Conservation (phyloP, 2,113 vertebrate genomes). For the Oreotragus oreotragus region DNA sequence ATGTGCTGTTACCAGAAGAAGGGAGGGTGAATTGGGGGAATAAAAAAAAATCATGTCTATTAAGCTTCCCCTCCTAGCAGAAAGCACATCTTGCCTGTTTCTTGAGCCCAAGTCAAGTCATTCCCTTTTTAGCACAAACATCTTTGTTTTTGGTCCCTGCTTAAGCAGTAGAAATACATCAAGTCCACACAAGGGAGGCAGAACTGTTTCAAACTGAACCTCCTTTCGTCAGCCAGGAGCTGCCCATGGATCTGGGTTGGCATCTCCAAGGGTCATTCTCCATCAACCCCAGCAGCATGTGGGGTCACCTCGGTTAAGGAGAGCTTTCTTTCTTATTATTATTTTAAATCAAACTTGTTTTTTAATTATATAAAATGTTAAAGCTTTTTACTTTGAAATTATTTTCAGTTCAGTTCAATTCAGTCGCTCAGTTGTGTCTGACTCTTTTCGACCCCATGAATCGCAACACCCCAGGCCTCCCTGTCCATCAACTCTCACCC, state of each 20-base stretch:
- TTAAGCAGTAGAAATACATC: neutral
- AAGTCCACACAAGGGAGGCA: neutral
- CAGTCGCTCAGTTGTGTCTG: too few relatives aligned
- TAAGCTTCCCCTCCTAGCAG: neutral
- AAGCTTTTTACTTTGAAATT: neutral
- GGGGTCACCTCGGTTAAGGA: neutral
- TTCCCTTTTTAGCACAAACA: neutral
- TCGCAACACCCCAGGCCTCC: too few relatives aligned
- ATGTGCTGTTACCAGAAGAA: neutral
- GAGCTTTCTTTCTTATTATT: neutral
- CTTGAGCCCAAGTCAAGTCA: neutral
- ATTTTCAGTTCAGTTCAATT: neutral
- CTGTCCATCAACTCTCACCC: neutral
- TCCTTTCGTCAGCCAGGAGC: neutral
- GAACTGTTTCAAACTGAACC: neutral
- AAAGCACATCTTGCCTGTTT: neutral
- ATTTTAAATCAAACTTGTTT: neutral
- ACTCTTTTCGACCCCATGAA: too few relatives aligned
- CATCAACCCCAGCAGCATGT: fast-evolving
- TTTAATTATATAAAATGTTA: neutral
- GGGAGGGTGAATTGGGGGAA: neutral
- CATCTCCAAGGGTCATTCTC: neutral
- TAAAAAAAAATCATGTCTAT: neutral
- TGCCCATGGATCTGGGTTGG: neutral
- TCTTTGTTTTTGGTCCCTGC: neutral